A percentile compares a stretch with the other conserved stretches of the same genome.
phyloP scores from a whole-genome alignment of 2,113 vertebrate species.

The Psephotus haematonotus region DNA sequence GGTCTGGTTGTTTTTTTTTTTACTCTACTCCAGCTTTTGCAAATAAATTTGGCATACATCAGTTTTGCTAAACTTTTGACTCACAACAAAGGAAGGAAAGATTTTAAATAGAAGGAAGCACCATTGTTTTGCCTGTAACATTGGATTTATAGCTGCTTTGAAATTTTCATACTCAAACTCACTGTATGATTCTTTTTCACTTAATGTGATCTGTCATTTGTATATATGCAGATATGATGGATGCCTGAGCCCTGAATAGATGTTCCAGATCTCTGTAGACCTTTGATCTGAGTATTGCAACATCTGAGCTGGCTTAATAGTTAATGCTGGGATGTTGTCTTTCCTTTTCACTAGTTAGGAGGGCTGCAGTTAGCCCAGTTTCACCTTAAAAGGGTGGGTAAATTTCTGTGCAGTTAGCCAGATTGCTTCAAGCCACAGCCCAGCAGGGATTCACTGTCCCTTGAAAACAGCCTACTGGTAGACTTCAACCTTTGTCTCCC shows the following conservation, averaged over 20 bases:
- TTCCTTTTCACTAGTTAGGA: not conserved
- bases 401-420: conserved; percentile 15
- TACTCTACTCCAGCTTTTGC: not conserved
- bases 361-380: not conserved
- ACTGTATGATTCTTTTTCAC: not conserved
- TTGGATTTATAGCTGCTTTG: conserved; percentile 31
- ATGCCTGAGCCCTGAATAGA: not conserved
- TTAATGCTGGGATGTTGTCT: conserved; percentile 40
- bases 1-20: not conserved
- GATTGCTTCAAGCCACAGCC: not conserved
- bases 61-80: conserved; percentile 43
- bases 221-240: not conserved
- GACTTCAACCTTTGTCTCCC: not conserved
- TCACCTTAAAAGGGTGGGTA: not conserved
- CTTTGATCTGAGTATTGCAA: conserved; percentile 51
- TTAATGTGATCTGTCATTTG: not conserved
- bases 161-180: not conserved
- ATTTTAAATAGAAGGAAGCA: conserved; percentile 65
- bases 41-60: conserved; percentile 24
- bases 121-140: conserved; percentile 45
- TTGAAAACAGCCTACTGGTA: not conserved
- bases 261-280: not conserved
- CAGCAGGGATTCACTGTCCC: not conserved
- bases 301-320: conserved; percentile 45
- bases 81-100: conserved; percentile 69